Base-by-base conservation (phyloP, 2,888 invertebrate species). In the Thymelicus lineola region DNA sequence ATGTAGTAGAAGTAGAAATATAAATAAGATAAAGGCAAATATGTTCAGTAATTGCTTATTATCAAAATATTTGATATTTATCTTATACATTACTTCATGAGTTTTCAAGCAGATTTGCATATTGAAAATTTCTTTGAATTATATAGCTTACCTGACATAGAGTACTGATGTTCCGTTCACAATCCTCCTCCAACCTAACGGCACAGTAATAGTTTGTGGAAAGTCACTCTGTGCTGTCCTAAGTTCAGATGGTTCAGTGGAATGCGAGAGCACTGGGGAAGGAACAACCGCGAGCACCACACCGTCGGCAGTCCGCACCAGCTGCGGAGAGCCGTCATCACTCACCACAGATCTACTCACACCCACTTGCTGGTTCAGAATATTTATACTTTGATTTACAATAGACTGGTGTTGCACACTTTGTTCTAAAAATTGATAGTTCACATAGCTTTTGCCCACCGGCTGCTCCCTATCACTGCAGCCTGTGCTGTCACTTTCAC, bases 351-450 rank as follows among this genome's bases (percentile, higher is more conserved):
- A 86, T 76, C 87, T 81, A 82, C 80, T 89, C 74, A 91, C 91
- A 80, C 93, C 91, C 66, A 93, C 90, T 84, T 93, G 93, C 84
- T 93, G 93, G 82, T 92, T 93, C 76, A 93, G 83, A 86, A 93
- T 92, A 86, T 90, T 93, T 77, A 94, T 92, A 86, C 91, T 91
- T 78, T 93, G 93, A 87, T 93, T 93, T 78, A 93, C 92, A 86
- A 93, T 91, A 36, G 93, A 91, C 76, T 93, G 93, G 80, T 93
- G 94, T 71, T 92, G 89, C 74, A 93, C 90, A 89, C 91, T 93
- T 81, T 93, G 93, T 90, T 94, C 93, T 86, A 93, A 85, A 80
- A 93, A 88, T 82, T 94, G 94, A 84, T 93, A 94, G 89, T 94
- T 94, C 80, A 93, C 87, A 87, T 86, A 90, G 82, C 87, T 88